Evolutionary conservation across 2,113 vertebrate genomes (phyloP), one percentile per base, ranked within the genome.

Genomic region (Corythaeola cristata): DNA sequence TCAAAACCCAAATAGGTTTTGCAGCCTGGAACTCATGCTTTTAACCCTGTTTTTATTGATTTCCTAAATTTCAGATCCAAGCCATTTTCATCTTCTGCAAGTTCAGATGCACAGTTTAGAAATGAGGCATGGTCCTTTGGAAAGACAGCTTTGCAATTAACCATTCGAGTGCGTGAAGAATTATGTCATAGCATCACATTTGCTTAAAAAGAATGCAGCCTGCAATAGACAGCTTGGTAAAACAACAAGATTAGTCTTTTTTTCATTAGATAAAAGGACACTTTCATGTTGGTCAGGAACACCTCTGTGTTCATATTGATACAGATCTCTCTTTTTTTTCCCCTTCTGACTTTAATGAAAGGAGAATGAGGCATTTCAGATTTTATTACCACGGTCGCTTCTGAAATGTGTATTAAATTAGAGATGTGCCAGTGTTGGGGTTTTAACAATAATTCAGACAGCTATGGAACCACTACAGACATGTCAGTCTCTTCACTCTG

Each of bases 361-460:
- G 32, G 64, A 89, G 79, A 93, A 96, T 0, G 8, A 95, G 49
- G 30, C 66, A 72, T 94, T 96, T 95, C 77, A 93, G 88, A 90
- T 96, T 94, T 90, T 86, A 96, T 96, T 90, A 79, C 37, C 79
- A 62, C 1, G 16, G 73, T 53, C 66, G 74, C 50, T 82, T 37
- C 45, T 92, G 88, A 93, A 93, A 94, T 1, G 8, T 68, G 24
- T 62, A 90, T 93, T 91, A 88, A 89, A 96, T 95, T 91, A 93
- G 71, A 89, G 55, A 87, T 68, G 45, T 83, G 50, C 37, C 52
- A 69, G 26, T 66, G 55, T 75, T 84, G 55, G 32, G 8, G 3
- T 80, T 92, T 96, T 76, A 88, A 82, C 79, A 86, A 60, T 90
- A 94, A 96, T 88, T 96, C 94, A 96, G n/a, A 87, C 32, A 66